These are phyloP conservation scores for Campylorhamphus procurvoides DNA, from an alignment of 2,113 vertebrate species.

Conservation along the genomic window DNA sequence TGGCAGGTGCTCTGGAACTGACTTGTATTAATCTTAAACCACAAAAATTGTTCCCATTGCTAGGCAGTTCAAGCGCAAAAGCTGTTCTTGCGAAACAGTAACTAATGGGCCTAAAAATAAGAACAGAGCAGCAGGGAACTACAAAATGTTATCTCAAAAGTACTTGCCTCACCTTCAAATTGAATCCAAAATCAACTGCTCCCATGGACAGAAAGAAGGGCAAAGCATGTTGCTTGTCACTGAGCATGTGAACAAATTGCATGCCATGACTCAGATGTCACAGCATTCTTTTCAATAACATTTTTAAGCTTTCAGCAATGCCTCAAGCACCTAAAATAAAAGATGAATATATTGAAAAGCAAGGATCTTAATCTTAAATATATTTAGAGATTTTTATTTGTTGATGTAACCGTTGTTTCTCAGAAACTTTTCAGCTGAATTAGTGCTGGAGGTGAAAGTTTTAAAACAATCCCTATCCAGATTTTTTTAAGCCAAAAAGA, in stretches of 20 bases:
- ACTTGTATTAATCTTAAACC: not conserved
- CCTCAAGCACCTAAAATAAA: conserved; percentile 15
- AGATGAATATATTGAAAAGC: not conserved
- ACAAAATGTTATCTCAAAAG: conserved; percentile 27
- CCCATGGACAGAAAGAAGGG: not conserved
- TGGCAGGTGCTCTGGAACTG: not conserved
- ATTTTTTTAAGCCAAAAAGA: not conserved
- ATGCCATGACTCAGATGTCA: conserved; percentile 5
- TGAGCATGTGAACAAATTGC: not conserved
- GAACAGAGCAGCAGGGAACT: conserved; percentile 2
- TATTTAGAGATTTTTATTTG: not conserved
- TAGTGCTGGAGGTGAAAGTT: not conserved
- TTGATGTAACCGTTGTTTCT: not conserved
- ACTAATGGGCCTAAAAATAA: conserved; percentile 10
- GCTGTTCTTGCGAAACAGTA: not conserved
- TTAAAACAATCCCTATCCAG: not conserved
- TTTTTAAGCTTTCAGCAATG: not conserved
- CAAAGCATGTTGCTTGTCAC: not conserved
- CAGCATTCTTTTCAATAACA: not conserved
- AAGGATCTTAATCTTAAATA: not conserved
- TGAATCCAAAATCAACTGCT: conserved; percentile 38
- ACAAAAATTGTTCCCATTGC: not conserved
- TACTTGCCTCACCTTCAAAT: conserved; percentile 1
- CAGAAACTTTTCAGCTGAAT: not conserved
- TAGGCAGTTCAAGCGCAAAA: not conserved